These are phyloP conservation scores for Callipepla californica DNA, from an alignment of 2,113 vertebrate species.

Conservation along the genomic window DNA sequence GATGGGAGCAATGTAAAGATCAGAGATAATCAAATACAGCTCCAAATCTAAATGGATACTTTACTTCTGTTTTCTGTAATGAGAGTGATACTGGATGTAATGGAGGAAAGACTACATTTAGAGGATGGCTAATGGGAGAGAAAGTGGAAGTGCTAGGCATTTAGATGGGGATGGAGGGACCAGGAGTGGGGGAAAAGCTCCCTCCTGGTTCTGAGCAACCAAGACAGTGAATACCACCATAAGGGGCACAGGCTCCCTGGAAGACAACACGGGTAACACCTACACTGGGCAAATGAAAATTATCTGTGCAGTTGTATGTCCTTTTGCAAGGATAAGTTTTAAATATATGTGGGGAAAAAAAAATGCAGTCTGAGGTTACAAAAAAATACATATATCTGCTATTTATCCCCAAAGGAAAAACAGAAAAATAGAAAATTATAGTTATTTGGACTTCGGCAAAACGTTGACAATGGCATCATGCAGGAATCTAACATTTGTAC, in stretches of 20 bases:
- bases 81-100: background rate
- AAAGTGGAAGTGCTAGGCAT: background rate
- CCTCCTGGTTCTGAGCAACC: accelerated
- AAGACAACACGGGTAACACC: background rate
- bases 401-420: background rate
- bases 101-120: background rate
- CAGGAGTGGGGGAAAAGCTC: background rate
- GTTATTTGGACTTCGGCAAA: background rate
- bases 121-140: background rate
- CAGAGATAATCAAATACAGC: background rate
- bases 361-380: background rate
- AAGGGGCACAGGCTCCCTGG: background rate
- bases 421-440: background rate
- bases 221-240: background rate
- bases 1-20: background rate
- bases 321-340: background rate
- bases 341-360: background rate
- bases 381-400: background rate
- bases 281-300: background rate
- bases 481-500: background rate
- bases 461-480: background rate
- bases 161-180: background rate
- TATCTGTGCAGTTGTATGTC: background rate
- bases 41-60: background rate
- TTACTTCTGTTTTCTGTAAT: background rate